phyloP scores from a whole-genome alignment of 2,113 vertebrate genomes.

The Clarias gariepinus region DNA sequence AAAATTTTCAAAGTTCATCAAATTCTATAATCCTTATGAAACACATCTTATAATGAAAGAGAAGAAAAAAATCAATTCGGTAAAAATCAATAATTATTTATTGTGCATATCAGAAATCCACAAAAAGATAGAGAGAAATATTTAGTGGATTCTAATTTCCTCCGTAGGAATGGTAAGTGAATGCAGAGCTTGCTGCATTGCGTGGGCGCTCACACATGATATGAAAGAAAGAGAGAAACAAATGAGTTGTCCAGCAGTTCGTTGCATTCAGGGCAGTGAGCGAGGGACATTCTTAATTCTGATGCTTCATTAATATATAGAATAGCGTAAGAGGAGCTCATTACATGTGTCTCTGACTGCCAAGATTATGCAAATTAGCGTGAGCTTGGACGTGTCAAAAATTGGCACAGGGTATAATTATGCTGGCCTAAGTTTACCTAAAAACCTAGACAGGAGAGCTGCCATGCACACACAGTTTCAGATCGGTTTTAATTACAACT shows the following conservation, averaged over 20 bases:
- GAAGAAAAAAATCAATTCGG: constrained; percentile 15
- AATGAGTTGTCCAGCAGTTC: constrained; percentile 30
- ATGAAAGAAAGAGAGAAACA: neutral
- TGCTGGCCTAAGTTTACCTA: constrained; percentile 7
- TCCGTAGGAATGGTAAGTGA: neutral
- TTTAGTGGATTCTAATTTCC: constrained; percentile 39
- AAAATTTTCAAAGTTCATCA: neutral
- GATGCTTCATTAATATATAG: constrained; percentile 11
- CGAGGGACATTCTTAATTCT: constrained; percentile 7
- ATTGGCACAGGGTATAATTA: constrained; percentile 23
- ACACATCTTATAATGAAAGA: constrained; percentile 3
- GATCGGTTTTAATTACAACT: constrained; percentile 24
- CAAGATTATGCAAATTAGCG: constrained; percentile 12
- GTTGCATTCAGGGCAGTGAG: neutral
- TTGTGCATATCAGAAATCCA: neutral
- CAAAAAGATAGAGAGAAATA: constrained; percentile 2
- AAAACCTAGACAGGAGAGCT: neutral
- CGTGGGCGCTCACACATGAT: constrained; percentile 27
- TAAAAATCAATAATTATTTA: constrained; percentile 41
- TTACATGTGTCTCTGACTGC: neutral
- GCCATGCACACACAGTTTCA: neutral
- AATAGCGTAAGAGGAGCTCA: constrained; percentile 1
- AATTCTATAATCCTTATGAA: neutral
- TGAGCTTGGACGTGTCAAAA: constrained; percentile 11
- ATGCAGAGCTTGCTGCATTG: constrained; percentile 43